These are phyloP conservation scores for Drosophila melanosoma DNA, from an alignment of 2,888 invertebrate species.

Conservation along the genomic window DNA sequence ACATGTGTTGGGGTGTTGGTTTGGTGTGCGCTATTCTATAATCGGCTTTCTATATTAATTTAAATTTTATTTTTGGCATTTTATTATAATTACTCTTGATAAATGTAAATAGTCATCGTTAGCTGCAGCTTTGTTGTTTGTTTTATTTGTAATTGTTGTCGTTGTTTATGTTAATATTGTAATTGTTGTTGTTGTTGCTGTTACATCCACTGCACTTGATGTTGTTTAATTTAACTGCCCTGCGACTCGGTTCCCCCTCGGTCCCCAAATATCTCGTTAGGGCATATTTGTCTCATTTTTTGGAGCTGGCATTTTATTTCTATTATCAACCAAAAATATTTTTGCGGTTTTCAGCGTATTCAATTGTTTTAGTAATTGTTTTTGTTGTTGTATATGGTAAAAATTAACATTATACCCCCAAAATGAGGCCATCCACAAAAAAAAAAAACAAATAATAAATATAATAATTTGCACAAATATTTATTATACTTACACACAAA, in stretches of 20 bases:
- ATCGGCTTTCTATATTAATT: constrained; percentile 82
- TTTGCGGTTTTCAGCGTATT: constrained; percentile 72
- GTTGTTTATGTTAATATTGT: constrained; percentile 38
- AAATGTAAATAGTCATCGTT: constrained; percentile 75
- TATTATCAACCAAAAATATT: constrained; percentile 58
- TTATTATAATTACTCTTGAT: constrained; percentile 80
- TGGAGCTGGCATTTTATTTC: constrained; percentile 36
- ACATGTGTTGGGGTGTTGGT: constrained; percentile 10
- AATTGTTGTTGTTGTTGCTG: constrained; percentile 33
- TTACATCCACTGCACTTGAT: constrained; percentile 64
- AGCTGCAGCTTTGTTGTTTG: constrained; percentile 55
- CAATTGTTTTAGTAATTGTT: constrained; percentile 66
- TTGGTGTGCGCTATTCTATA: constrained; percentile 47
- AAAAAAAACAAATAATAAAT: constrained; percentile 21
- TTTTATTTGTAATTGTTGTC: constrained; percentile 32
- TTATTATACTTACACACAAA: constrained; percentile 22
- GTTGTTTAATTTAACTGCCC: constrained; percentile 51
- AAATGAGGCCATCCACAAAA: constrained; percentile 45
- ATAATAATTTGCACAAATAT: constrained; percentile 82
- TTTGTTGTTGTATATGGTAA: constrained; percentile 37
- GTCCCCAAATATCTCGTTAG: constrained; percentile 36
- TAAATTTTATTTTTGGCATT: constrained; percentile 79
- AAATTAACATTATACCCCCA: constrained; percentile 59
- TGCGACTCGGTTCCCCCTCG: not conserved
- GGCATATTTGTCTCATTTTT: constrained; percentile 36